Percentiles rank a stretch among this genome's conserved stretches.
phyloP scores from a whole-genome alignment of 2,113 vertebrate species.

The Eubucco bourcierii region DNA sequence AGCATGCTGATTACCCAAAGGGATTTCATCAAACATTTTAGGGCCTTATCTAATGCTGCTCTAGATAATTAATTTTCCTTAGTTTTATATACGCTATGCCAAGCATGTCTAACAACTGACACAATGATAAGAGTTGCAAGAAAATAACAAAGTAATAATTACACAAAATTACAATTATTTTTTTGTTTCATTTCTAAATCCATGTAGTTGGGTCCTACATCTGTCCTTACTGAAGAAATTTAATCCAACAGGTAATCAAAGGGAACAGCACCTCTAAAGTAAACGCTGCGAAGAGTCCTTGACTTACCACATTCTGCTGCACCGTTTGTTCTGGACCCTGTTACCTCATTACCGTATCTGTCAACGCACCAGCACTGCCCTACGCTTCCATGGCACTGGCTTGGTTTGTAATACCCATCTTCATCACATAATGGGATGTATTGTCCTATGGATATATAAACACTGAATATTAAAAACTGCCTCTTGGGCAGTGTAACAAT shows the following conservation, averaged over 20 bases:
- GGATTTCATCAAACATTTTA: background rate
- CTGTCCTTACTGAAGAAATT: background rate
- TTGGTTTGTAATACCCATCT: conserved; percentile 92
- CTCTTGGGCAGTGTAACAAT: background rate
- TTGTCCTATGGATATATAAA: conserved; percentile 74
- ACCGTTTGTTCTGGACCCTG: conserved; percentile 85
- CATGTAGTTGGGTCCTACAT: background rate
- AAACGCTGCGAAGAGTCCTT: background rate
- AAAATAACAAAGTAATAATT: background rate
- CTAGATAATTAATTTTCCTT: background rate
- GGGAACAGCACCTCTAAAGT: background rate
- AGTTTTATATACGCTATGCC: background rate
- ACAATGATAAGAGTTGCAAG: background rate
- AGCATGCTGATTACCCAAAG: background rate
- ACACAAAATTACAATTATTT: background rate
- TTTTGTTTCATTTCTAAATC: background rate
- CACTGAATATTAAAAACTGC: background rate
- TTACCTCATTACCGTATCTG: conserved; percentile 92
- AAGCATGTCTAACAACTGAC: background rate
- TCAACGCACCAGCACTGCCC: conserved; percentile 98
- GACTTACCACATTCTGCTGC: conserved; percentile 87
- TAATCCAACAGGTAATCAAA: background rate
- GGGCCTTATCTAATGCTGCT: background rate
- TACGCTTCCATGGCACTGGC: conserved; percentile 88
- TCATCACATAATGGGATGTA: conserved; percentile 92